Evolutionary conservation across 2,113 vertebrate genomes (phyloP), one percentile per base, ranked within the genome.

Genomic region (Typhlomys cinereus): DNA sequence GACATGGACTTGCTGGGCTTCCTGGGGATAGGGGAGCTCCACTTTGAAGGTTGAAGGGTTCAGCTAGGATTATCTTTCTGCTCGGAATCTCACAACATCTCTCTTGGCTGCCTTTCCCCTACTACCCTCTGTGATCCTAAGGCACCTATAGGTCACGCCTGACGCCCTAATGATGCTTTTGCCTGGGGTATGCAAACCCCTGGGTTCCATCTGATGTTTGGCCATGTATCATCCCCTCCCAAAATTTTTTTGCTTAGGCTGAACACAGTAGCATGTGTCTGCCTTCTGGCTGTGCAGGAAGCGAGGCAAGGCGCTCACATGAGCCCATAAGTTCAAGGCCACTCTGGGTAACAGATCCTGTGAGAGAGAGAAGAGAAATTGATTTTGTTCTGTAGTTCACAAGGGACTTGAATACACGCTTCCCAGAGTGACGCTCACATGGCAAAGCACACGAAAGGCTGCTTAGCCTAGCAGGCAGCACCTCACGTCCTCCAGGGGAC

Each of bases 91-190:
- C 13, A 34, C 11, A 39, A 54, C 20, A 18, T 88, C 57, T 13
- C 52, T 52, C 59, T 54, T 54, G 29, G 11, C 57, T 29, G 9
- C 41, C 59, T 27, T 13, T n/a, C 8, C n/a, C 70, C 46, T 41
- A 18, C 52, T 52, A 1, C 25, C 41, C 59, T 54, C 41, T 23
- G 29, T 12, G n/a, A n/a, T n/a, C n/a, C n/a, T 36, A 13, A 64
- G 46, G 18, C 41, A 12, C 7, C 31, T 44, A 8, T 27, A 14
- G 6, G 36, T 34, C 14, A 13, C 18, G 23, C 46, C 70, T 78
- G 13, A 18, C 25, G 4, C 7, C 0, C 12, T 10, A 50, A 36
- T 7, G 29, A 8, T 9, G n/a, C 25, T 44, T 13, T 64, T 57
- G 66, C 67, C 36, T 59, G 44, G 27, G 31, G 13, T 44, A 18